Base-by-base conservation (phyloP, 2,113 vertebrate genomes). In the Eurystomus gularis region DNA sequence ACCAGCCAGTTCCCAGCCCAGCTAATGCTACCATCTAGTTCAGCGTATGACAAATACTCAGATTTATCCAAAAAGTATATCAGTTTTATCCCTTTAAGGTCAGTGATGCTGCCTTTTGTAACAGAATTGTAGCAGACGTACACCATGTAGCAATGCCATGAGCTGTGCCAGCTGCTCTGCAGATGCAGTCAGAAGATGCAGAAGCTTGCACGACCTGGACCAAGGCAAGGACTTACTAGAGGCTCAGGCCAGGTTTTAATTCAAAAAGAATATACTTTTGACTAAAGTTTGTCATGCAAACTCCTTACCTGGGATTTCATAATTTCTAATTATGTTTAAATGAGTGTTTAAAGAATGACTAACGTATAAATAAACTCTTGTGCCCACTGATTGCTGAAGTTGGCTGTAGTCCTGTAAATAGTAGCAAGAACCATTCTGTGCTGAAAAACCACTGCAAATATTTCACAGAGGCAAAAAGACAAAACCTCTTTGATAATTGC, bases 81-180 rank as follows among this genome's bases (percentile, higher is more conserved):
- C 35, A 3, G 33, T 65, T 81, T 80, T 77, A 79, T n/a, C 55
- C 31, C 65, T 78, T 78, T 79, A 33, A 79, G 58, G 33, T 68
- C 0, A 0, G 48, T 28, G 60, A 55, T 42, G 24, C 25, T 70
- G 49, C 10, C 35, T 71, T 6, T 60, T 64, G 37, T 64, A 77
- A 82, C 35, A 77, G 21, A 80, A 42, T 0, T 31, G 42, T 5
- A 69, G 68, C 68, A 65, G 75, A 66, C 18, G 44, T 52, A 29
- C 0, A 17, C 33, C 40, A 92, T 66, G 51, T 0, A 42, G 31
- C 17, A 92, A 16, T 8, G 52, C 44, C 29, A 33, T 0, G 1
- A 95, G 21, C 21, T 0, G 0, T 35, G 79, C 28, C 60, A 81
- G 33, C 14, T 37, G 58, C 40, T 83, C 69, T 82, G 54, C 46